phyloP scores from a whole-genome alignment of 1,140 invertebrate species.

The Drosophila guanche region DNA sequence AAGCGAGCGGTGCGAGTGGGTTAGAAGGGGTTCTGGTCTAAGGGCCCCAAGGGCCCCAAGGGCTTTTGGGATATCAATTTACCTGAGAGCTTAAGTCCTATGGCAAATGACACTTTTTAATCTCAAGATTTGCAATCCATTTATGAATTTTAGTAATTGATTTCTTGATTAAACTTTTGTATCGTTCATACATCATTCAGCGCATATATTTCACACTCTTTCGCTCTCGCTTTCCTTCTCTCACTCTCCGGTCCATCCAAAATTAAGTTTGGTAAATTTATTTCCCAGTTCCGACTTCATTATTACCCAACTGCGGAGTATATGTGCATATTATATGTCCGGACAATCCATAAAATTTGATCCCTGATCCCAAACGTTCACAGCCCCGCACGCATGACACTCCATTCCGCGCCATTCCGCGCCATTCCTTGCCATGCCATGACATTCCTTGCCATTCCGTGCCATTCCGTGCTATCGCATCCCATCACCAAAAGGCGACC shows the following conservation, averaged over 20 bases:
- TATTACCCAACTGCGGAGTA: constrained; percentile 16
- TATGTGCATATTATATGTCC: constrained; percentile 24
- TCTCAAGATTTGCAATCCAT: too few species aligned
- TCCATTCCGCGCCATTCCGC: background rate
- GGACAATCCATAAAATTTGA: constrained; percentile 48
- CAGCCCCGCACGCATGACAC: constrained; percentile 23
- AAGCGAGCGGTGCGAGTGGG: background rate
- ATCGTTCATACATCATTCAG: too few species aligned
- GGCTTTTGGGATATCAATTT: constrained; percentile 8
- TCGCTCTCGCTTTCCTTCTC: too few species aligned
- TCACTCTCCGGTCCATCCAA: background rate
- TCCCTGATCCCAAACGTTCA: constrained; percentile 46
- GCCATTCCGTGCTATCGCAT: constrained; percentile 28
- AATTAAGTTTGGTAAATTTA: constrained; percentile 45
- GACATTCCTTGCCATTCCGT: background rate
- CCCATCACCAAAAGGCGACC: constrained; percentile 49
- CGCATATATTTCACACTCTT: too few species aligned
- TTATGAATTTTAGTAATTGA: too few species aligned
- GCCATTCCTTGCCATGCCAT: constrained; percentile 8
- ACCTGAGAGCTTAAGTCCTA: too few species aligned
- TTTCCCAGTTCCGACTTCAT: constrained; percentile 40
- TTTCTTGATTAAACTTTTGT: too few species aligned
- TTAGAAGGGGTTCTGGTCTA: background rate
- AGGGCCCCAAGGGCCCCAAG: background rate
- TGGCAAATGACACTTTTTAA: too few species aligned